Evolutionary conservation across 2,113 vertebrate species (phyloP), one percentile per base, ranked within the genome.

Genomic region (Erinaceus europaeus): DNA sequence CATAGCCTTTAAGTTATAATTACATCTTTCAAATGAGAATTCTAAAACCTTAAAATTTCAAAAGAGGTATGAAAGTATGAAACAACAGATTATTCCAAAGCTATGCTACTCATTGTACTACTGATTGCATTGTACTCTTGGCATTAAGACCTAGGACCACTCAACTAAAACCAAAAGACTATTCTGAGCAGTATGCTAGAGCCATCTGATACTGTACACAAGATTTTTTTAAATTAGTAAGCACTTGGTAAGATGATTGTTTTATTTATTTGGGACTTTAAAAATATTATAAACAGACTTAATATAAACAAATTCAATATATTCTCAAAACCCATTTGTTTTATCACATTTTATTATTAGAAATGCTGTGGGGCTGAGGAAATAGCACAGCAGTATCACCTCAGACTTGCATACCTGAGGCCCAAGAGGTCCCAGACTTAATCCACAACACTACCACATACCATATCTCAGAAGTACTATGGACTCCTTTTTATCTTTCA

Each of bases 21-120:
- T 61, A 59, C 23, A n/a, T 13, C 25, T 83, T 50, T 29, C 18
- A 57, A 62, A 44, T 17, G 29, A 27, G 29, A 57, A 75, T 83
- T 85, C 38, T 84, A 82, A 86, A 68, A 65, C 32, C n/a, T 64
- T 75, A 69, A 69, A 42, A 34, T 59, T 40, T 88, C 27, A 77
- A 74, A 64, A 73, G 29, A 32, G 18, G 32, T 44, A 38, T 29
- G n/a, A 92, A 68, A 36, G 53, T 27, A 3, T 86, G 29, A 88
- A 69, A 53, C 10, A 68, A 44, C 40, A 69, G 11, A 40, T 15
- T 2, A 71, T 4, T 12, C 12, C 42, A 83, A 79, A 83, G 42
- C 21, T 42, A 42, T 78, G 65, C 1, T 20, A 2, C 53, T 38
- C 23, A 32, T n/a, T 42, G 4, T 32, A 83, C 36, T 53, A 18